Percentiles rank a stretch among this genome's conserved stretches.
Conservation (phyloP, 2,113 vertebrate species). For the Neodontobutis hainanensis region DNA sequence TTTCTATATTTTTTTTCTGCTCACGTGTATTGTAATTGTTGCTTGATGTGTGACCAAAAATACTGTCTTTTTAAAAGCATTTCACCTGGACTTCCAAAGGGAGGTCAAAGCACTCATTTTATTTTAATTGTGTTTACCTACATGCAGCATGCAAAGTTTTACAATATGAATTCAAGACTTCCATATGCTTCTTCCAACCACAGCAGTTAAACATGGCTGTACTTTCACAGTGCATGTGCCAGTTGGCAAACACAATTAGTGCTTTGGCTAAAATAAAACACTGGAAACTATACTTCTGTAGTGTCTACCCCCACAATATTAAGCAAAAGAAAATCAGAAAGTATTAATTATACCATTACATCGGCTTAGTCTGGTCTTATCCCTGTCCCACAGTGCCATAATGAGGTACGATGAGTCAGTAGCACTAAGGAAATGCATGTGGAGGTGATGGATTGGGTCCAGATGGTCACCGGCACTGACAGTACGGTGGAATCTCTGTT, state of each 20-base stretch:
- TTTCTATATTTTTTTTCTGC: slow-evolving; percentile 4
- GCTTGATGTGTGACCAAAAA: slow-evolving; percentile 71
- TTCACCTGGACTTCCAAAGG: slow-evolving; percentile 58
- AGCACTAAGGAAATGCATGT: slow-evolving; percentile 31
- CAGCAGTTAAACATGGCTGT: background rate
- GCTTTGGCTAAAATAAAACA: no score
- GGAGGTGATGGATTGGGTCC: slow-evolving; percentile 64
- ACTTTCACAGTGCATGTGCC: no score
- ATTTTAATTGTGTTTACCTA: slow-evolving; percentile 19
- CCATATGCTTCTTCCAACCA: background rate
- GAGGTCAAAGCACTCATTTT: slow-evolving; percentile 62
- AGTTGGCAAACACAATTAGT: no score
- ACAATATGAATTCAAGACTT: background rate
- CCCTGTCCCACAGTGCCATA: slow-evolving; percentile 24
- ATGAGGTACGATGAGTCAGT: slow-evolving; percentile 45
- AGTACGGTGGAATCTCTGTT: slow-evolving; percentile 53
- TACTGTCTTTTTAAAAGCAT: slow-evolving; percentile 64
- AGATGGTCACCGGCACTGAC: slow-evolving; percentile 55
- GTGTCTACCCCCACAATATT: no score
- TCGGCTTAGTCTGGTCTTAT: background rate
- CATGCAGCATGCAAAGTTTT: background rate
- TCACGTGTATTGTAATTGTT: slow-evolving; percentile 57
- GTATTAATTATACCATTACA: background rate
- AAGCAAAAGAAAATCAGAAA: background rate
- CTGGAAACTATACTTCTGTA: no score